Conservation (phyloP, 2,113 vertebrate species). For the Eonycteris spelaea region DNA sequence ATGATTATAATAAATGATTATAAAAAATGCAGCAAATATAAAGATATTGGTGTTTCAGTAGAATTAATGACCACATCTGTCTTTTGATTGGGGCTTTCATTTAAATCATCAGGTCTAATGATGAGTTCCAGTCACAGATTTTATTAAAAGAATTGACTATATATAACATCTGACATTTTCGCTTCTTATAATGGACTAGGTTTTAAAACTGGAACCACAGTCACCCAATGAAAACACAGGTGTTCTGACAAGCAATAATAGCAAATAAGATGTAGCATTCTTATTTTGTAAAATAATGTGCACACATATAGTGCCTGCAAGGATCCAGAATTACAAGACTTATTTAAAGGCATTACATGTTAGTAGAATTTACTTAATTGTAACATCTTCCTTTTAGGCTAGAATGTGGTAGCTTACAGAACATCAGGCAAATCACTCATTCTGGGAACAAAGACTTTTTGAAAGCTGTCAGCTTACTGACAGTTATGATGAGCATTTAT, state of each 20-base stretch:
- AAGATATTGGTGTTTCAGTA: background rate
- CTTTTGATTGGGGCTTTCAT: background rate
- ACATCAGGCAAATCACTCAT: constrained; percentile 81
- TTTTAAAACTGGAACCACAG: constrained; percentile 24
- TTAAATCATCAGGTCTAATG: background rate
- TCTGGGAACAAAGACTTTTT: constrained; percentile 81
- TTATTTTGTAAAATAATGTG: constrained; percentile 61
- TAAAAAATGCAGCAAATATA: background rate
- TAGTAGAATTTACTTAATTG: constrained; percentile 73
- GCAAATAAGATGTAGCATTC: constrained; percentile 45
- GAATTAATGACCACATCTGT: background rate
- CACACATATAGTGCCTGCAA: background rate
- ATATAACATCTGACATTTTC: background rate
- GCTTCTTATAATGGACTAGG: background rate
- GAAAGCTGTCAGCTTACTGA: constrained; percentile 82
- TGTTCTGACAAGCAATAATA: constrained; percentile 59
- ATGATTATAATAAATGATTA: background rate
- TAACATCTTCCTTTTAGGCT: constrained; percentile 77
- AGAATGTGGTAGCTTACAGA: constrained; percentile 78
- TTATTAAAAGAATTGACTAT: constrained; percentile 28
- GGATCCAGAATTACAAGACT: constrained; percentile 58
- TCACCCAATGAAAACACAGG: constrained; percentile 54
- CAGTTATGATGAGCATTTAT: constrained; percentile 84
- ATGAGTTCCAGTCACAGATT: background rate
- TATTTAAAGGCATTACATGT: constrained; percentile 67